A percentile compares a stretch with the other conserved stretches of the same genome.
Conservation (phyloP, 2,797 vertebrate species). For the Zenarchopterus dispar region DNA sequence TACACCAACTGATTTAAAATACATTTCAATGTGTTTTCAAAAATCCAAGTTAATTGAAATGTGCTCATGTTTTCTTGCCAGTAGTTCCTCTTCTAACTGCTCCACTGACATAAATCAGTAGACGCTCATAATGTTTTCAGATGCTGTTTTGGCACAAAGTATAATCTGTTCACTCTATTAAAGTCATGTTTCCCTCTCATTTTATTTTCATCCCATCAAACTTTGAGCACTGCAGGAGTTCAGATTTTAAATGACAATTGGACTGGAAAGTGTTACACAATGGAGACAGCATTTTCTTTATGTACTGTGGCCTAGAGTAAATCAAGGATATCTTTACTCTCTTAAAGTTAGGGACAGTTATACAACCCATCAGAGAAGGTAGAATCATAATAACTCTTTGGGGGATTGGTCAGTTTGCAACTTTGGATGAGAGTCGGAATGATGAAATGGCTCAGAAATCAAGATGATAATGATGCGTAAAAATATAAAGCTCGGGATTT, state of each 20-base stretch:
- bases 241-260: slow-evolving; percentile 16
- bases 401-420: neutral
- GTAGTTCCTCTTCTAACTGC: slow-evolving; percentile 19
- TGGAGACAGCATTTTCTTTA: slow-evolving; percentile 18
- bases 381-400: slow-evolving; percentile 17
- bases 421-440: neutral
- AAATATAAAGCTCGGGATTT: too few species aligned
- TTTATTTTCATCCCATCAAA: slow-evolving; percentile 8
- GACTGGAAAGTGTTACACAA: slow-evolving; percentile 1
- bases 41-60: slow-evolving; percentile 20
- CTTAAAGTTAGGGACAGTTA: slow-evolving; percentile 8
- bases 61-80: slow-evolving; percentile 20
- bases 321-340: slow-evolving; percentile 19
- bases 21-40: slow-evolving; percentile 52
- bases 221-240: slow-evolving; percentile 1
- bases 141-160: slow-evolving; percentile 15
- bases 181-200: slow-evolving; percentile 18
- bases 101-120: slow-evolving; percentile 34
- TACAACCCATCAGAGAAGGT: slow-evolving; percentile 29
- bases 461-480: too few species aligned
- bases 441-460: slow-evolving; percentile 20
- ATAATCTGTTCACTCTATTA: slow-evolving; percentile 13
- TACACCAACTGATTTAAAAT: slow-evolving; percentile 30
- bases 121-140: slow-evolving; percentile 16
- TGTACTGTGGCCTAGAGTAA: slow-evolving; percentile 20